Evolutionary conservation across 2,797 vertebrate species (phyloP).

Genomic region (Lacerta agilis): DNA sequence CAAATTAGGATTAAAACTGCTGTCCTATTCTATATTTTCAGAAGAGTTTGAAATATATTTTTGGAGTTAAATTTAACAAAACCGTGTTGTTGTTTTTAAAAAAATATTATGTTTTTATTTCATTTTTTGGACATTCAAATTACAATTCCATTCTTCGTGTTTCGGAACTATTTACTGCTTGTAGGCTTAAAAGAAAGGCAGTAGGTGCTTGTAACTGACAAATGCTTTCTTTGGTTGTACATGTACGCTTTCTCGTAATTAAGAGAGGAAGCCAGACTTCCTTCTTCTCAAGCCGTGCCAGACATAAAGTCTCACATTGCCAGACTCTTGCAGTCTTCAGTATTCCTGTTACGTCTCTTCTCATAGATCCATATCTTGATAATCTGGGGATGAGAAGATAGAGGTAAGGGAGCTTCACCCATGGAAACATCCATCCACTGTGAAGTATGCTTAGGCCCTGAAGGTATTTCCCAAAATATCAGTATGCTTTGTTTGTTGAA

Average conservation of each 20-base stretch:
- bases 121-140: background rate
- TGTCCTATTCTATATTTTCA: background rate
- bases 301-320: constrained; percentile 37
- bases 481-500: background rate
- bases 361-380: constrained; percentile 62
- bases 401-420: constrained; percentile 52
- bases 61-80: background rate
- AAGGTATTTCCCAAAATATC: background rate
- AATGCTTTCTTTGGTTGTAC: constrained; percentile 35
- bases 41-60: background rate
- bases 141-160: background rate
- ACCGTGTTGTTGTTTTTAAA: background rate
- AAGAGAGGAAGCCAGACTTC: constrained; percentile 78
- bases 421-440: constrained; percentile 39
- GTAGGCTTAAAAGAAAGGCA: background rate
- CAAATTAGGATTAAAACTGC: background rate
- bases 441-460: constrained; percentile 17
- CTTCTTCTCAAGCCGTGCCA: constrained; percentile 65
- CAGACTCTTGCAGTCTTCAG: constrained; percentile 9
- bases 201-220: constrained; percentile 11
- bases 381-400: constrained; percentile 67
- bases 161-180: constrained; percentile 38
- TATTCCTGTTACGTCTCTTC: constrained; percentile 41
- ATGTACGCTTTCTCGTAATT: constrained; percentile 61
- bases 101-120: background rate